These are phyloP conservation scores for Osmerus mordax DNA, from an alignment of 2,113 vertebrate genomes.

Conservation along the genomic window DNA sequence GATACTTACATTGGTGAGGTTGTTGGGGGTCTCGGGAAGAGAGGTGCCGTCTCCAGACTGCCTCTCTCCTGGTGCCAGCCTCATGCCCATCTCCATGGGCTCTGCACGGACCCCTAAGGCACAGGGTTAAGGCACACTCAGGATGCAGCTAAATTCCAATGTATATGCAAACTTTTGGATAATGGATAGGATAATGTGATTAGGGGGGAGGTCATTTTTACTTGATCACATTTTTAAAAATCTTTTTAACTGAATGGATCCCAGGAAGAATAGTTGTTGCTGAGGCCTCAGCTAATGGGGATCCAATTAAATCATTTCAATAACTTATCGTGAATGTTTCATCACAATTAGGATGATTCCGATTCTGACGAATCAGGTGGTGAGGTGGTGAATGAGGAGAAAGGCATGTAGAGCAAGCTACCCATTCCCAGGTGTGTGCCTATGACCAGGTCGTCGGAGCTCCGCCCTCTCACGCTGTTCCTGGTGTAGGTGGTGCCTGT, in stretches of 20 bases:
- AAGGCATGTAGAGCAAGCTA: conserved; percentile 34
- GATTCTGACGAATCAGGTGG: too few relatives aligned
- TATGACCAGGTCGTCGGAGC: conserved; percentile 77
- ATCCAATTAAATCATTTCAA: too few relatives aligned
- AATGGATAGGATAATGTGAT: too few relatives aligned
- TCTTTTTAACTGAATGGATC: too few relatives aligned
- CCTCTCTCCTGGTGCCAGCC: conserved; percentile 81
- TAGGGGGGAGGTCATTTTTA: too few relatives aligned
- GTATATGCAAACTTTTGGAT: too few relatives aligned
- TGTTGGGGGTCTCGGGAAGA: conserved; percentile 88
- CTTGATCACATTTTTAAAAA: too few relatives aligned
- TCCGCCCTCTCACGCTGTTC: conserved; percentile 72
- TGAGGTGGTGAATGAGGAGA: too few relatives aligned
- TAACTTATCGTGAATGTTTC: too few relatives aligned
- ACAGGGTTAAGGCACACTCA: conserved; percentile 50
- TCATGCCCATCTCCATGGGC: conserved; percentile 63
- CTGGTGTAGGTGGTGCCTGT: conserved; percentile 73
- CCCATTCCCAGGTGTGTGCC: conserved; percentile 81
- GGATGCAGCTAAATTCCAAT: not conserved
- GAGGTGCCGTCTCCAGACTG: conserved; percentile 97
- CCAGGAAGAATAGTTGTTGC: too few relatives aligned
- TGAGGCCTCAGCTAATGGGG: too few relatives aligned
- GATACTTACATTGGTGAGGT: conserved; percentile 90
- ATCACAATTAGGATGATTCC: too few relatives aligned
- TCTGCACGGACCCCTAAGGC: conserved; percentile 79